Conservation (phyloP, 1,140 invertebrate genomes). For the Kradibia gibbosae region DNA sequence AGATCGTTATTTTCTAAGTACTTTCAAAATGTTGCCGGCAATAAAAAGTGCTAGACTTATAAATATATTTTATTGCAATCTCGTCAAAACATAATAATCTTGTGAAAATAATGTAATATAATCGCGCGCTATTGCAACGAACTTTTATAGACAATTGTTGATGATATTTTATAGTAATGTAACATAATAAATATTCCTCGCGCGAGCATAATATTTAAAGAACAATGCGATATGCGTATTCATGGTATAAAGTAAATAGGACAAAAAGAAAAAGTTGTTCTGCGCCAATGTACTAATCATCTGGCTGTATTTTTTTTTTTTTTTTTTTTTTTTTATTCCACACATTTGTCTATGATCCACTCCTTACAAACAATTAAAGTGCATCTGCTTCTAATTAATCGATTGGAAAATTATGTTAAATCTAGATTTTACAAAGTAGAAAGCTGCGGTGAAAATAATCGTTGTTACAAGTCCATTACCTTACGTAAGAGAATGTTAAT, state of each 20-base stretch:
- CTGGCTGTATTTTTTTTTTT: background rate
- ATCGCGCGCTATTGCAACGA: background rate
- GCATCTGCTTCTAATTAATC: background rate
- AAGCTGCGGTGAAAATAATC: background rate
- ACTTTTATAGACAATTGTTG: background rate
- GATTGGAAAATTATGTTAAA: conserved; percentile 2
- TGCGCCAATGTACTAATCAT: background rate
- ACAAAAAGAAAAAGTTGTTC: background rate
- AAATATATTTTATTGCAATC: background rate
- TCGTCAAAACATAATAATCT: background rate
- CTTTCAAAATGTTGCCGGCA: background rate
- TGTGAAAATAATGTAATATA: background rate
- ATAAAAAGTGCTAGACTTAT: background rate
- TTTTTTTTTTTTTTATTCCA: too few species aligned
- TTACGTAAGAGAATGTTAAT: background rate
- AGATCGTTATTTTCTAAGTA: too few species aligned
- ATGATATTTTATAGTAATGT: background rate
- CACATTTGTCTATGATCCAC: background rate
- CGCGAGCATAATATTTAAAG: too few species aligned
- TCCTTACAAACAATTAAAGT: too few species aligned
- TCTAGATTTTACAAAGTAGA: background rate
- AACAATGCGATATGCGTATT: background rate
- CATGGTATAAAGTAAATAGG: background rate
- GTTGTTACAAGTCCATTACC: background rate
- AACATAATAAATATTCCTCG: background rate